A percentile compares a stretch with the other conserved stretches of the same genome.
phyloP scores from a whole-genome alignment of 1,140 invertebrate genomes.

The Pemphigus obesinymphae region DNA sequence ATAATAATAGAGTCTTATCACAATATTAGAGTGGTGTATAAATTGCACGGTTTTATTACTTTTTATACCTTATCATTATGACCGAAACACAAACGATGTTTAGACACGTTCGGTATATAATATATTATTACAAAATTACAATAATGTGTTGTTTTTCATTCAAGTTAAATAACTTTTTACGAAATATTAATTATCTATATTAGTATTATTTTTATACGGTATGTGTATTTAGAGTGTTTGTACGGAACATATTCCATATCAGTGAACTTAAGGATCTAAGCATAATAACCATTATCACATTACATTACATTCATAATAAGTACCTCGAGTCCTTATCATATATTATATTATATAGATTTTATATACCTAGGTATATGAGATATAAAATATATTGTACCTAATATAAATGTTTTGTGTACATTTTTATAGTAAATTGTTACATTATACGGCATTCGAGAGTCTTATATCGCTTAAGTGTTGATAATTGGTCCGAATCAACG shows the following conservation, averaged over 20 bases:
- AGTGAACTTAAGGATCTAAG: neutral
- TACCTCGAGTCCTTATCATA: neutral
- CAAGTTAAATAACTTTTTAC: neutral
- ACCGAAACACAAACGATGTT: no score
- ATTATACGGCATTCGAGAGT: neutral
- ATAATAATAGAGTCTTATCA: no score
- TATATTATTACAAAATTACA: neutral
- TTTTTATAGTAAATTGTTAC: neutral
- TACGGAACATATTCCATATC: no score
- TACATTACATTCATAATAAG: neutral
- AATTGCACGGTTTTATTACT: no score
- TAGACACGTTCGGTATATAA: no score
- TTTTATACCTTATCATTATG: no score
- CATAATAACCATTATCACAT: no score
- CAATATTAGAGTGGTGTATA: no score
- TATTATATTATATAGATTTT: neutral
- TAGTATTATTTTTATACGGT: neutral
- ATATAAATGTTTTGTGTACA: no score
- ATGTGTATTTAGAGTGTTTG: neutral
- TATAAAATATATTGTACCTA: no score
- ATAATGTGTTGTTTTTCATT: neutral
- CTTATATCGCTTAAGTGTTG: constrained; percentile 33
- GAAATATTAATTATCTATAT: constrained; percentile 2
- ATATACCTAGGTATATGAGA: neutral
- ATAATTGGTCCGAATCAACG: constrained; percentile 35